Base-by-base conservation (phyloP, 2,797 vertebrate species). In the Gymnoscopelus braueri region DNA sequence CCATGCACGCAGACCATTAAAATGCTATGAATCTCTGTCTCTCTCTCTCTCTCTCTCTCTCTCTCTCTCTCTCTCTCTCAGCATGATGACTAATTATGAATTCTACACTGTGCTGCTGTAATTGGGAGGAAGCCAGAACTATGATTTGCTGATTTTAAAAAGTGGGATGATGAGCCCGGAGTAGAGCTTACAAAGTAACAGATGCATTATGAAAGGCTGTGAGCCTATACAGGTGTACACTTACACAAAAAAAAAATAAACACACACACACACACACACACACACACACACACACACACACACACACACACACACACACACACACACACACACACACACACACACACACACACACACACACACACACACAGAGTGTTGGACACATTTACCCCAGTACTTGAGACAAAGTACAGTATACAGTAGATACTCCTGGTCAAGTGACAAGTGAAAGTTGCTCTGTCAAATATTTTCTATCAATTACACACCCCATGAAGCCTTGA, bases 101-200 rank as follows among this genome's bases (percentile, higher is more conserved):
- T 44, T 51, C 55, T 47, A 32, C 23, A 49, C 65, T 68, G 53
- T 57, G 54, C 19, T 6, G 15, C 62, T 44, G 10, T 60, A 65
- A 48, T 13, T 51, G 23, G 44, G 52, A 35, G 56, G 23, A 26
- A 67, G 68, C 71, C 71, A 72, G 57, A 19, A 19, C 26, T 63
- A 44, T 72, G 65, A 82, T 72, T 74, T 69, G 71, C 63, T n/a
- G 19, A 32, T 74, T 71, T 29, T 14, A 62, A 59, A 44, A 57
- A 1, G 13, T 70, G 32, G 52, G 54, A 47, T 12, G 39, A 55
- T 32, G 32, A 49, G 62, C 63, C 19, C 35, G 26, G 9, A 5
- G 49, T n/a, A 2, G 50, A 51, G 50, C 13, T 13, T n/a, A 15
- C 39, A 44, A 10, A 44, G 39, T 44, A 44, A 44, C 39, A 44